Base-by-base conservation (phyloP, 2,888 invertebrate genomes). In the Clusia tigrina region DNA sequence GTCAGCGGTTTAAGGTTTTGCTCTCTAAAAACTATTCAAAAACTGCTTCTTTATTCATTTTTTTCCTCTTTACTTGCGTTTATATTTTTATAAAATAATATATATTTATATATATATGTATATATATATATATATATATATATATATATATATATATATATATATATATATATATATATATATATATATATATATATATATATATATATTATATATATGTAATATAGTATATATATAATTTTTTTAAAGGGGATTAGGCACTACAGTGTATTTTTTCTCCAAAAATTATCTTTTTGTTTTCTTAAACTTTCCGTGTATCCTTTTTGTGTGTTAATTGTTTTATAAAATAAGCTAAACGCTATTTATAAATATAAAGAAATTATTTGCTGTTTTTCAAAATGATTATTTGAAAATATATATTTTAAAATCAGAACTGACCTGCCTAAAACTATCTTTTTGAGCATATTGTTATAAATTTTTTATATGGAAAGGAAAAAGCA, bases 241-340 rank as follows among this genome's bases (percentile, higher is more conserved):
- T 65, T 68, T 71, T 72, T 68, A 67, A 76, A 73, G 73, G 78
- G 78, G 79, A 77, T 77, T 80, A 80, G 80, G 79, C 79, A 80
- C 79, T 80, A 80, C 79, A 80, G 79, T 80, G 80, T 79, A 75
- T 66, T 69, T 61, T 54, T 58, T 63, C 55, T 56, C 58, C 25
- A 58, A 61, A 24, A 52, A 54, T 53, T 71, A 62, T 5, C 5
- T 32, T 63, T 56, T 60, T 62, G 17, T 61, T 62, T 20, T 38
- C 37, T 64, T 66, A 51, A 56, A 15, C 22, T 60, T 58, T 56
- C 23, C 62, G 66, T 58, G 46, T 58, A 46, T 54, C 20, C 38
- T 56, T 54, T 52, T 65, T 67, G 61, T 67, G 57, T 58, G 12
- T 48, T 18, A 53, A 24, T 18, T 51, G 52, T 38, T 58, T 67